Conservation (phyloP, 2,113 vertebrate genomes). For the Cololabis saira region DNA sequence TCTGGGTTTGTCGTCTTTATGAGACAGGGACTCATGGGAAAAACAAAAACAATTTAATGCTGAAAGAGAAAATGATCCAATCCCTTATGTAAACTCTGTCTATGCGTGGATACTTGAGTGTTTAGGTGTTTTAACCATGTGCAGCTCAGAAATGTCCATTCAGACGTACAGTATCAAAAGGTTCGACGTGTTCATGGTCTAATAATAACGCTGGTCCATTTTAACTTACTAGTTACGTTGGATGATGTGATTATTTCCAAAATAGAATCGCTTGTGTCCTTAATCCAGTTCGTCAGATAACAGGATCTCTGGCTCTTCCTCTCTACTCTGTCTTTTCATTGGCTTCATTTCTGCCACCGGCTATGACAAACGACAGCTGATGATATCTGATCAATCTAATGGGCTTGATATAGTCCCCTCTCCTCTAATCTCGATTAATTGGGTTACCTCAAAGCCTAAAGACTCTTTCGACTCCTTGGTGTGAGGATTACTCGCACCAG, state of each 20-base stretch:
- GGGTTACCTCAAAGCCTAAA: background rate
- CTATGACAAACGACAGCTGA: slow-evolving; percentile 11
- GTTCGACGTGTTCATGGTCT: background rate
- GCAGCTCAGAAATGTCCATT: background rate
- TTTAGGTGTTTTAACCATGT: slow-evolving; percentile 1
- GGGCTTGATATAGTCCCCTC: background rate
- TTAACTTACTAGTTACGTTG: background rate
- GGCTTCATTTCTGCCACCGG: slow-evolving; percentile 13
- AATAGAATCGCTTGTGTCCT: slow-evolving; percentile 33
- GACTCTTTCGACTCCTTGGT: background rate
- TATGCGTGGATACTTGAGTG: background rate
- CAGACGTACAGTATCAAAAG: background rate
- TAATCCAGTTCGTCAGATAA: slow-evolving; percentile 64
- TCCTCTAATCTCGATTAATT: background rate
- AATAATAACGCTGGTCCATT: too few relatives aligned
- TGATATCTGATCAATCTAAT: slow-evolving; percentile 7
- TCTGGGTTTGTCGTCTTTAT: slow-evolving; percentile 20
- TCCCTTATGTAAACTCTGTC: background rate
- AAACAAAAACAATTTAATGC: background rate
- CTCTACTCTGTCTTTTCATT: slow-evolving; percentile 42
- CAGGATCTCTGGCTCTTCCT: slow-evolving; percentile 48
- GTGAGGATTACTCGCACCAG: background rate
- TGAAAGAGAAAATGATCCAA: background rate
- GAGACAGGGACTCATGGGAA: slow-evolving; percentile 7
- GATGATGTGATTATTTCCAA: slow-evolving; percentile 32